Evolutionary conservation across 2,888 invertebrate species (phyloP).

Genomic region (Agrypnus murinus): DNA sequence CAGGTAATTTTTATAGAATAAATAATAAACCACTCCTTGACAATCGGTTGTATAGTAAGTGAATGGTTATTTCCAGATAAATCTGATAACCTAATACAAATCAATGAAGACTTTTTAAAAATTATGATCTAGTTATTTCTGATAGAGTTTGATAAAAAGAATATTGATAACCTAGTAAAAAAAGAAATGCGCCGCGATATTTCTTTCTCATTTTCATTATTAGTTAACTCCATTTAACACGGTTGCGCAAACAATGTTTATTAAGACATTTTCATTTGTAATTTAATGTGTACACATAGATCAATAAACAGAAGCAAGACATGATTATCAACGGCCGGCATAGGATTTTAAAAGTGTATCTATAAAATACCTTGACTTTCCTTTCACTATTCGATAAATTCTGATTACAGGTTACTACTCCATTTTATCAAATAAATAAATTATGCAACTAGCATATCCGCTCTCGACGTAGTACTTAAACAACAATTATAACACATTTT

Average conservation of each 20-base stretch:
- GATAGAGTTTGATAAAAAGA: too few species aligned
- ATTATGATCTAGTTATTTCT: too few species aligned
- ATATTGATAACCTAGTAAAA: too few species aligned
- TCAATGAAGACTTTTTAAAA: too few species aligned
- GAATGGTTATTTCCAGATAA: not conserved
- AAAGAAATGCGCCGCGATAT: too few species aligned
- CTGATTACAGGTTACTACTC: not conserved
- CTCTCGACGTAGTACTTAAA: too few species aligned
- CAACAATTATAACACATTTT: too few species aligned
- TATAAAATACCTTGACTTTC: slow-evolving; percentile 14
- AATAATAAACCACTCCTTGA: slow-evolving; percentile 5
- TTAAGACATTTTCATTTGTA: not conserved
- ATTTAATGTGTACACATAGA: not conserved
- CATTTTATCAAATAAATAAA: slow-evolving; percentile 14
- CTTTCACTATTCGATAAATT: slow-evolving; percentile 16
- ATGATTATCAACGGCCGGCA: not conserved
- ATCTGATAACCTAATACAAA: too few species aligned
- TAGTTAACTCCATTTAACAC: too few species aligned
- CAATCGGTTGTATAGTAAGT: not conserved
- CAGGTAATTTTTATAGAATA: not conserved
- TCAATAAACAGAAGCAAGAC: not conserved
- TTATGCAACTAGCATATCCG: not conserved
- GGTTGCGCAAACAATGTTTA: not conserved
- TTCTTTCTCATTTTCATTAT: too few species aligned
- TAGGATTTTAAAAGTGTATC: not conserved